Percentiles rank a stretch among this genome's conserved stretches.
These are phyloP conservation scores for Myopa testacea DNA, from an alignment of 2,888 invertebrate genomes.

Conservation along the genomic window DNA sequence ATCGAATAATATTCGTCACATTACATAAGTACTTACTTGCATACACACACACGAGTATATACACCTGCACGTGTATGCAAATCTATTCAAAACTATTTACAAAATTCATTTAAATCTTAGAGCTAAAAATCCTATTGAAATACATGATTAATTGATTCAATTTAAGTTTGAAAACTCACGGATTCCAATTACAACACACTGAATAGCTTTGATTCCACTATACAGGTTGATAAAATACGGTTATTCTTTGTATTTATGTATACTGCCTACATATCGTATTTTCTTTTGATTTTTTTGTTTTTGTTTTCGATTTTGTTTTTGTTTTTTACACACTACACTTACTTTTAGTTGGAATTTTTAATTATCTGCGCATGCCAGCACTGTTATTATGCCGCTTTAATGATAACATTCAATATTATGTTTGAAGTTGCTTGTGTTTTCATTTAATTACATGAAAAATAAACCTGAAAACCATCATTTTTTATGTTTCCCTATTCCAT, in stretches of 20 bases:
- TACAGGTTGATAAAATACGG: conserved; percentile 18
- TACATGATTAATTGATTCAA: conserved; percentile 3
- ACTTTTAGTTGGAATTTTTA: conserved; percentile 24
- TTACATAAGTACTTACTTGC: neutral
- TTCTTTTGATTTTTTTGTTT: neutral
- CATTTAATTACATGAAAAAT: conserved; percentile 22
- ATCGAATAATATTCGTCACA: neutral
- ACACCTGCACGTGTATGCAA: neutral
- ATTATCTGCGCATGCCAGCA: conserved; percentile 2
- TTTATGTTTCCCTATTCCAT: no score
- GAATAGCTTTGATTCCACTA: neutral
- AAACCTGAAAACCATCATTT: conserved; percentile 1
- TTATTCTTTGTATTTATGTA: neutral
- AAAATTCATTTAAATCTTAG: conserved; percentile 4
- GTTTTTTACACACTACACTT: conserved; percentile 12
- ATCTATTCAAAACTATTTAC: conserved; percentile 25
- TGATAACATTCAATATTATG: neutral
- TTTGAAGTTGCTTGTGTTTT: neutral
- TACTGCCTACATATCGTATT: conserved; percentile 21
- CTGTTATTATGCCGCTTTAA: neutral
- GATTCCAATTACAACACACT: conserved; percentile 2
- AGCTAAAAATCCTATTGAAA: conserved; percentile 1
- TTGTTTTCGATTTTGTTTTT: neutral
- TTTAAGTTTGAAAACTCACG: conserved; percentile 7
- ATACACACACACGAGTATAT: neutral